These are phyloP conservation scores for Carapus acus DNA, from an alignment of 2,797 vertebrate species.

Conservation along the genomic window DNA sequence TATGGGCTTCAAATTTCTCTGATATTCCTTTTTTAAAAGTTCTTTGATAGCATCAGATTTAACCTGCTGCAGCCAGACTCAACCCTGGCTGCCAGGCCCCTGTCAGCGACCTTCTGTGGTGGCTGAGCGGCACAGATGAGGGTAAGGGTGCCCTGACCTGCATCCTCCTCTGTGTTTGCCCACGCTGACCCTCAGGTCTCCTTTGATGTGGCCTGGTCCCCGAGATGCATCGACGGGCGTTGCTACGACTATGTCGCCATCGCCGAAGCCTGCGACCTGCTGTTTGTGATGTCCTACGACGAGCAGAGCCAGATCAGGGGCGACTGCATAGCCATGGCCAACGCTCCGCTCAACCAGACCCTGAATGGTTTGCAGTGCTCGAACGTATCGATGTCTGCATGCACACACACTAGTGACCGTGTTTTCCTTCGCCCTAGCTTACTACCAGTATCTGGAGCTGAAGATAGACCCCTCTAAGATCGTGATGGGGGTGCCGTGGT, in stretches of 20 bases:
- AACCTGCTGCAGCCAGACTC: no score
- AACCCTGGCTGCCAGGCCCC: no score
- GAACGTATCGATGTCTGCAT: background rate
- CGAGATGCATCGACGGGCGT: constrained; percentile 81
- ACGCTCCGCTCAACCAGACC: constrained; percentile 83
- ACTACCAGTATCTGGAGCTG: constrained; percentile 79
- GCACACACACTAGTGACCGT: background rate
- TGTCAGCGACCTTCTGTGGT: no score
- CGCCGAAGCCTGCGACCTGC: constrained; percentile 85
- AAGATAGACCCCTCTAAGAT: constrained; percentile 83
- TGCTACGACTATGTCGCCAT: constrained; percentile 89
- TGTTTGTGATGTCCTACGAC: constrained; percentile 98
- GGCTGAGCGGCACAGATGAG: background rate
- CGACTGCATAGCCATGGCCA: constrained; percentile 87
- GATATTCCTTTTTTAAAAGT: no score
- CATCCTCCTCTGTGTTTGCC: background rate
- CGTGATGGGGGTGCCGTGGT: constrained; percentile 96
- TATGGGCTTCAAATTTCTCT: no score
- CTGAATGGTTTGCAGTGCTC: constrained; percentile 73
- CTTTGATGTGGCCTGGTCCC: constrained; percentile 93
- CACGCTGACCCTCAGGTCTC: constrained; percentile 77
- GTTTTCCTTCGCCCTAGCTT: constrained; percentile 69
- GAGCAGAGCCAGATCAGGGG: constrained; percentile 88
- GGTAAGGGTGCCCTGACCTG: background rate
- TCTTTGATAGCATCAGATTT: no score